Conservation (phyloP, 2,888 invertebrate genomes). For the Lepidochitona cinerea region DNA sequence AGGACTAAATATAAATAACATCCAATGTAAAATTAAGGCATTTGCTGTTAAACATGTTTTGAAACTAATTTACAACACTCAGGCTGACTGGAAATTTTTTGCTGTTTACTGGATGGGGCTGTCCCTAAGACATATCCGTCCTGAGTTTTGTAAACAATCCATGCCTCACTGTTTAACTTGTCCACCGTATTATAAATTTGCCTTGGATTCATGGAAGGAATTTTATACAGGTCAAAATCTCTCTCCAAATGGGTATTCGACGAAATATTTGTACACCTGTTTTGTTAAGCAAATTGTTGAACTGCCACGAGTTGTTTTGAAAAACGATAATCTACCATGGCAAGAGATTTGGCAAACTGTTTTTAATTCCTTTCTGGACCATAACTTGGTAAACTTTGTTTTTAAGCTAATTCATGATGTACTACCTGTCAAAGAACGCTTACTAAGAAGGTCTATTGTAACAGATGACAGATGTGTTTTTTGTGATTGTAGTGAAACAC, state of each 20-base stretch:
- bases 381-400: not conserved
- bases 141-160: not conserved
- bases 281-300: not conserved
- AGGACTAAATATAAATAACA: not conserved
- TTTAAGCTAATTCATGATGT: not conserved
- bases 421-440: not conserved
- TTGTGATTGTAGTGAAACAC: not conserved
- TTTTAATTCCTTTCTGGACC: not conserved
- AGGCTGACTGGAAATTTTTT: slow-evolving; percentile 1
- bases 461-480: not conserved
- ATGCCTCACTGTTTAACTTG: not conserved
- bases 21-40: not conserved
- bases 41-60: slow-evolving; percentile 1
- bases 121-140: not conserved
- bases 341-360: not conserved
- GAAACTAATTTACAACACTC: not conserved
- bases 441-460: not conserved
- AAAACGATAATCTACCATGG: not conserved
- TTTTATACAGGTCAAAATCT: not conserved
- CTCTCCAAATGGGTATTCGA: not conserved
- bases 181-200: not conserved
- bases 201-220: not conserved
- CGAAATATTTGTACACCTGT: not conserved
- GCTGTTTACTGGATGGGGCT: slow-evolving; percentile 4
- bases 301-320: not conserved